Conservation (phyloP, 2,888 invertebrate species). For the Dasypogon diadema region DNA sequence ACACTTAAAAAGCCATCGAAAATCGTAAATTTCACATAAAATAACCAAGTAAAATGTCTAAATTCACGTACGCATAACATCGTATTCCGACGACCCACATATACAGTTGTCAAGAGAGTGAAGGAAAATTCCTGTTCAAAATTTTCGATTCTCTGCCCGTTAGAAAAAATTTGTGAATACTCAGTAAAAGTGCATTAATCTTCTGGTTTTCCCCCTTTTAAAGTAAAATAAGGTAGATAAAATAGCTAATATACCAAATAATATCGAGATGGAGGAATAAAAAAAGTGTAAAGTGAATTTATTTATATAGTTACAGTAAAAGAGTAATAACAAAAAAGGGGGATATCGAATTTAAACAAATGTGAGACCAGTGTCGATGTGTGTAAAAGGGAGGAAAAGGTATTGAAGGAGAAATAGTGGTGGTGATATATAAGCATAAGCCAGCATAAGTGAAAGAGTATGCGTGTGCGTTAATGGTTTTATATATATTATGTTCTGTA, state of each 20-base stretch:
- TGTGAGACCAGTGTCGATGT: conserved; percentile 17
- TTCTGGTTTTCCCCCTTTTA: conserved; percentile 20
- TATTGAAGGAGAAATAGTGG: conserved; percentile 29
- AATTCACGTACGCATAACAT: not conserved
- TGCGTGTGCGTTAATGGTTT: conserved; percentile 50
- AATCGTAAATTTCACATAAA: conserved; percentile 4
- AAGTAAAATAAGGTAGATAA: conserved; percentile 13
- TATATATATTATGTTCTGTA: conserved; percentile 49
- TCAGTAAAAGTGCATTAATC: conserved; percentile 41
- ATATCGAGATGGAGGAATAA: conserved; percentile 24
- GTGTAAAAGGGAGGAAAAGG: conserved; percentile 27
- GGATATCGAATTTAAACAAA: conserved; percentile 46
- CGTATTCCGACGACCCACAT: conserved; percentile 42
- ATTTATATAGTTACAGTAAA: conserved; percentile 43
- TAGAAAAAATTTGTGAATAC: conserved; percentile 30
- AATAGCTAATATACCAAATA: conserved; percentile 43
- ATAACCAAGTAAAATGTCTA: not conserved
- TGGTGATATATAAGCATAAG: conserved; percentile 38
- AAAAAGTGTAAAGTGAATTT: conserved; percentile 50
- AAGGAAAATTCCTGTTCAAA: conserved; percentile 29
- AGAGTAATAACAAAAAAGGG: not conserved
- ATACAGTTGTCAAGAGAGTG: conserved; percentile 23
- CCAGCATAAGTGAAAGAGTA: conserved; percentile 36
- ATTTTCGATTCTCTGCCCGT: conserved; percentile 1
- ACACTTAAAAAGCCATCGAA: not conserved